phyloP scores from a whole-genome alignment of 2,797 vertebrate species.

The Sebastes wilsoni region DNA sequence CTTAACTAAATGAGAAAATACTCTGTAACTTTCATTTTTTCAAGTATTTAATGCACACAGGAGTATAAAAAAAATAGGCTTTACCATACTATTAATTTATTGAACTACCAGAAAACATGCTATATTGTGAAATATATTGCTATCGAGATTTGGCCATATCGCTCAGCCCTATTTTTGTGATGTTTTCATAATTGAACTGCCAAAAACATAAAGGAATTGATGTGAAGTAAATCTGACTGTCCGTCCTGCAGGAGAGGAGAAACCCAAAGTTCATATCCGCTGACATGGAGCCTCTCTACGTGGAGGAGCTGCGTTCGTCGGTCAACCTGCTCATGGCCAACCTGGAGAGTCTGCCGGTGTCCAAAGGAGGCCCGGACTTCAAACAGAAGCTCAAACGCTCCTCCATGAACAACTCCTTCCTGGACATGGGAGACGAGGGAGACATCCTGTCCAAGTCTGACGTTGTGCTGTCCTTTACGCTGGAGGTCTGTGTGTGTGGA shows the following conservation, averaged over 20 bases:
- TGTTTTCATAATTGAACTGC: neutral
- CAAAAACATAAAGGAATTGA: no score
- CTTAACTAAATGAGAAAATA: no score
- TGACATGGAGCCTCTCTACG: slow-evolving; percentile 92
- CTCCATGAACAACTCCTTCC: slow-evolving; percentile 90
- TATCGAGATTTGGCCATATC: no score
- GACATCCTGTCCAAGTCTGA: slow-evolving; percentile 94
- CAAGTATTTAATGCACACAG: no score
- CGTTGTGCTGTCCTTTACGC: slow-evolving; percentile 91
- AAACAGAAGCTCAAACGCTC: slow-evolving; percentile 95
- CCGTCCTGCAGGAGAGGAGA: slow-evolving; percentile 86
- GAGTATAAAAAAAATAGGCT: no score
- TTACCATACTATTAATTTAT: no score
- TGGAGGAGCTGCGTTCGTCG: slow-evolving; percentile 93
- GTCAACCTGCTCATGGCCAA: slow-evolving; percentile 97
- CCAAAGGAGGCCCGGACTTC: slow-evolving; percentile 93
- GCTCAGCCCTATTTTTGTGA: no score
- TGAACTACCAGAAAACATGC: no score
- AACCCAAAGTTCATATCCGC: slow-evolving; percentile 87
- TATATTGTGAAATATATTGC: no score
- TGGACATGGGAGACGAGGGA: slow-evolving; percentile 94
- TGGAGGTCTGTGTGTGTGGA: slow-evolving; percentile 79
- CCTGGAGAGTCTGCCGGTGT: slow-evolving; percentile 96
- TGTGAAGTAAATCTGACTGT: neutral
- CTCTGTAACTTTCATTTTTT: no score